phyloP scores from a whole-genome alignment of 2,113 vertebrate genomes.

The Oncorhynchus gorbuscha region DNA sequence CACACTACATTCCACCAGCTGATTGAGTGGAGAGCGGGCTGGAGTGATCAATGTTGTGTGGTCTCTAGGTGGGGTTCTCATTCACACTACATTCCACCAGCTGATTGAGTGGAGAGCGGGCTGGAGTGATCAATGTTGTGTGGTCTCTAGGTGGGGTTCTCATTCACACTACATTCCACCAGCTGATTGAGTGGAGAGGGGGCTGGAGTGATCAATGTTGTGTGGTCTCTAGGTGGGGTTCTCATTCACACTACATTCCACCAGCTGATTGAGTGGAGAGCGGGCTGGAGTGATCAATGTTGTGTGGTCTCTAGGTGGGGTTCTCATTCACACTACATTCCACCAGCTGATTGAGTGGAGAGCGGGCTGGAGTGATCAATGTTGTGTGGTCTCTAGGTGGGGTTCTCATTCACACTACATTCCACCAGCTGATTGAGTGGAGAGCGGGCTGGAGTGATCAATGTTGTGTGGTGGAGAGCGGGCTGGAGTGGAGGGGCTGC shows the following conservation, averaged over 20 bases:
- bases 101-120: slow-evolving; percentile 66
- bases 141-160: slow-evolving; percentile 66
- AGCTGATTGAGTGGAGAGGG: slow-evolving; percentile 68
- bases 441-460: slow-evolving; percentile 67
- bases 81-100: slow-evolving; percentile 67
- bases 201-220: slow-evolving; percentile 74
- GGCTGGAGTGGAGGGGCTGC: slow-evolving; percentile 72
- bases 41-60: slow-evolving; percentile 74
- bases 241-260: slow-evolving; percentile 70
- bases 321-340: slow-evolving; percentile 70
- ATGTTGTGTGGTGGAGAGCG: slow-evolving; percentile 59
- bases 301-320: slow-evolving; percentile 63
- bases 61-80: slow-evolving; percentile 68
- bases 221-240: slow-evolving; percentile 62
- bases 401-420: slow-evolving; percentile 68
- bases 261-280: slow-evolving; percentile 70
- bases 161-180: slow-evolving; percentile 67
- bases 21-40: slow-evolving; percentile 62
- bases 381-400: slow-evolving; percentile 65
- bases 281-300: slow-evolving; percentile 72
- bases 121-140: slow-evolving; percentile 75
- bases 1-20: slow-evolving; percentile 67
- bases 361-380: slow-evolving; percentile 70
- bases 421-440: slow-evolving; percentile 73
- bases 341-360: slow-evolving; percentile 72